phyloP scores from a whole-genome alignment of 2,888 invertebrate species.

The Diarsia rubi region DNA sequence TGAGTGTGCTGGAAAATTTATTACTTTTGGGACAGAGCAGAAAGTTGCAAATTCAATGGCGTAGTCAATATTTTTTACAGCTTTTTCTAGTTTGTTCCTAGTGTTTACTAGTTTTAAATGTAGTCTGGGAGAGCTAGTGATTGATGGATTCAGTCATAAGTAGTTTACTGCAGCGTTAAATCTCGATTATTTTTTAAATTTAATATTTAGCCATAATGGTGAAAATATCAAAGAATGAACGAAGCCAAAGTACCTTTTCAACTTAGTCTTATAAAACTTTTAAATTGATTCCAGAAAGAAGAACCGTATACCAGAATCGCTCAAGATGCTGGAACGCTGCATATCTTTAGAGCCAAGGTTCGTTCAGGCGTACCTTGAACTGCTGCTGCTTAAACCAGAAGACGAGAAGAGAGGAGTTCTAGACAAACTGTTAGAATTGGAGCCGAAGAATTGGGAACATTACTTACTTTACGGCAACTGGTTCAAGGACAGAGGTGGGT shows the following conservation, averaged over 20 bases:
- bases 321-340: constrained; percentile 93
- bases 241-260: neutral
- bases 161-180: neutral
- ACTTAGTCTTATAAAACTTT: neutral
- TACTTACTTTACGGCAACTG: constrained; percentile 94
- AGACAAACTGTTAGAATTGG: constrained; percentile 92
- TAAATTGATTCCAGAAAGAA: constrained; percentile 88
- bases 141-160: too few species aligned
- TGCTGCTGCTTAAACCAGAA: constrained; percentile 90
- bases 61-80: neutral
- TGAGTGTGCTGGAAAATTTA: neutral
- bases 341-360: constrained; percentile 93
- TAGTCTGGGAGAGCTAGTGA: neutral
- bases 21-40: neutral
- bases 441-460: constrained; percentile 93
- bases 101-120: neutral
- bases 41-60: neutral
- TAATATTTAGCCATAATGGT: neutral
- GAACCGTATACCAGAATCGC: constrained; percentile 92
- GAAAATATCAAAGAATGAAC: neutral
- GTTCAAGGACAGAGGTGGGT: constrained; percentile 92
- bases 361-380: constrained; percentile 93
- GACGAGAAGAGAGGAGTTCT: constrained; percentile 90
- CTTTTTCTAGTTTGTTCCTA: neutral
- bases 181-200: neutral